Conservation (phyloP, 2,888 invertebrate genomes). For the Julus scandinavius region DNA sequence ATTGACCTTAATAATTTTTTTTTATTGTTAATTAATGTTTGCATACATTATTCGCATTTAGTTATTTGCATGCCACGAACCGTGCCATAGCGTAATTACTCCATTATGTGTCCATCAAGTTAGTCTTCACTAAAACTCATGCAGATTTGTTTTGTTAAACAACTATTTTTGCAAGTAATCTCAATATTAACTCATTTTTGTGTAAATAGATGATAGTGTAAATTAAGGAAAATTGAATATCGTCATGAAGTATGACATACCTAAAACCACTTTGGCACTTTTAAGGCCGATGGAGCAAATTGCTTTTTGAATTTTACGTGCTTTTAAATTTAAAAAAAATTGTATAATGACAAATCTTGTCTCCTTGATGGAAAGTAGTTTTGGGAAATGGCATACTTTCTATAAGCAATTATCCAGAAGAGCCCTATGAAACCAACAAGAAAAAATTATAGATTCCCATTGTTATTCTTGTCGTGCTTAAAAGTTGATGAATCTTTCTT, state of each 20-base stretch:
- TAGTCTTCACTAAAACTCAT: neutral
- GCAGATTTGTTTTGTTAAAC: conserved; percentile 16
- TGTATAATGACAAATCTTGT: no score
- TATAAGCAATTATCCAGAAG: no score
- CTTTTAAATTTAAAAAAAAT: no score
- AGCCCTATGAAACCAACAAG: neutral
- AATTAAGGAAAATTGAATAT: neutral
- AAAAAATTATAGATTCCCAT: neutral
- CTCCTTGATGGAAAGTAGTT: no score
- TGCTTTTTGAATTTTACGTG: no score
- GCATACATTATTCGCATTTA: neutral
- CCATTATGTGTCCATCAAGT: neutral
- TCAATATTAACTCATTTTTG: neutral
- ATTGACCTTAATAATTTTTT: conserved; percentile 24
- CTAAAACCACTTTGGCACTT: no score
- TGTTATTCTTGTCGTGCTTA: neutral
- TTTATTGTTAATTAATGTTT: conserved; percentile 1
- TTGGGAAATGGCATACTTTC: no score
- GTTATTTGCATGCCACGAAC: conserved; percentile 11
- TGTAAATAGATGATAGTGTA: neutral
- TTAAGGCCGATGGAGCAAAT: no score
- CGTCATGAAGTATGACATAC: no score
- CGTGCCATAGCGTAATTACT: no score
- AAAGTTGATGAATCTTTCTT: neutral
- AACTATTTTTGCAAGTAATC: neutral